Conservation (phyloP, 2,113 vertebrate species). For the Pterophyllum scalare region DNA sequence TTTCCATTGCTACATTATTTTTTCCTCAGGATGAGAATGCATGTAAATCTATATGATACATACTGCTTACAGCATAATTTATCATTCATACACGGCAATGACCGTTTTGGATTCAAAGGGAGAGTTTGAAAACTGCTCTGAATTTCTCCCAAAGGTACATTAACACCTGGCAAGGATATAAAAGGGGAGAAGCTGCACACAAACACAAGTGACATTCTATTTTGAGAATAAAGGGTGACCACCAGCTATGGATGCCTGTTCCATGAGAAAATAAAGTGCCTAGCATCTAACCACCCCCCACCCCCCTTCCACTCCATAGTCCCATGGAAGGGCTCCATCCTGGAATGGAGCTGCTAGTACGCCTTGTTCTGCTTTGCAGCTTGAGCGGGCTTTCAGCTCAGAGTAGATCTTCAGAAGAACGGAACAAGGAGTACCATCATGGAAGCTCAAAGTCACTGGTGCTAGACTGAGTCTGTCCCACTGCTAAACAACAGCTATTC, state of each 20-base stretch:
- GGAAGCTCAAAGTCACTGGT: no score
- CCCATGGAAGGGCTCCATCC: no score
- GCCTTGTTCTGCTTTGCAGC: neutral
- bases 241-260: neutral
- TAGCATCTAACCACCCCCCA: neutral
- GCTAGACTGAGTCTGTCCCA: no score
- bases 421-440: neutral
- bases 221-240: neutral
- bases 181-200: neutral
- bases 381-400: neutral
- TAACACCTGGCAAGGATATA: neutral
- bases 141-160: slow-evolving; percentile 7
- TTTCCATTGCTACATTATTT: neutral
- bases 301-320: no score
- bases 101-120: neutral
- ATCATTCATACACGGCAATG: neutral
- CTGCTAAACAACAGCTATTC: no score
- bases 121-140: neutral
- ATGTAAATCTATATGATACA: neutral
- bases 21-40: neutral
- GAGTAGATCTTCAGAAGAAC: neutral
- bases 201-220: neutral
- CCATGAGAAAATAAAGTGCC: neutral
- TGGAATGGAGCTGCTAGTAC: neutral
- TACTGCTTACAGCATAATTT: neutral